Conservation (phyloP, 2,797 vertebrate species). For the Tangara arthus region DNA sequence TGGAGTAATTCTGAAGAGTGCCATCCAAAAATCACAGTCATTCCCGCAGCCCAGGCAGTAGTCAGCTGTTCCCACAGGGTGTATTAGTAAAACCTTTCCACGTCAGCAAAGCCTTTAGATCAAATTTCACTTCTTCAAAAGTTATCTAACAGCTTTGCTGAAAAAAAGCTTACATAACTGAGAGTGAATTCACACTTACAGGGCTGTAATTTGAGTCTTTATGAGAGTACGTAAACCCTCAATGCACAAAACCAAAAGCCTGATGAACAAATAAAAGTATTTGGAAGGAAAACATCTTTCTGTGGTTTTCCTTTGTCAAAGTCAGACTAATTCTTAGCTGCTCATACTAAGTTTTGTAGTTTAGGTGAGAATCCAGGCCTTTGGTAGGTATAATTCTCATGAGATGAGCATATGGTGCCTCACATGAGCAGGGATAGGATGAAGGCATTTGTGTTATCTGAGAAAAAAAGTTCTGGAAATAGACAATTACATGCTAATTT, state of each 20-base stretch:
- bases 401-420: background rate
- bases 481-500: background rate
- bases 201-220: background rate
- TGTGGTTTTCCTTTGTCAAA: background rate
- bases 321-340: background rate
- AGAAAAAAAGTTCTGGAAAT: background rate
- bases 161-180: background rate
- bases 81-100: constrained; percentile 16
- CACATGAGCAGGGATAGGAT: fast-evolving
- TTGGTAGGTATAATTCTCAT: background rate
- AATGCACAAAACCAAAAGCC: background rate
- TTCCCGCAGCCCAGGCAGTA: background rate
- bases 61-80: background rate
- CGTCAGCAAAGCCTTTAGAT: background rate
- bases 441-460: background rate
- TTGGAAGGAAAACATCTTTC: background rate
- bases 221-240: background rate
- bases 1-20: background rate
- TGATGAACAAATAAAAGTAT: background rate
- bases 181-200: background rate
- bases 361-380: background rate
- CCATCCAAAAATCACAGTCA: background rate
- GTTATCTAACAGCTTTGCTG: background rate
- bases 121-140: background rate
- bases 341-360: background rate